phyloP scores from a whole-genome alignment of 2,113 vertebrate species.

The Hoplias malabaricus region DNA sequence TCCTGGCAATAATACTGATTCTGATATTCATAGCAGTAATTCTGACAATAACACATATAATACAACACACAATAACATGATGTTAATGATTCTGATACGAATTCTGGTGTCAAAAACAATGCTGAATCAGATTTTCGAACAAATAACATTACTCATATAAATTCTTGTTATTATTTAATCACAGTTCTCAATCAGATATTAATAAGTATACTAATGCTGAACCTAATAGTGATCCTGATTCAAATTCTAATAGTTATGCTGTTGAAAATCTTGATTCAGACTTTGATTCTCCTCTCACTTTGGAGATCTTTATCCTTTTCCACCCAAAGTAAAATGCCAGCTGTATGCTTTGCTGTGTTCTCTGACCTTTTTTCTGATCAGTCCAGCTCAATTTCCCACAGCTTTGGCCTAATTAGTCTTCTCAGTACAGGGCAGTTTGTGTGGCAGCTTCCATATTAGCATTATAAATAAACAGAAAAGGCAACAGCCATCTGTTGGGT shows the following conservation, averaged over 20 bases:
- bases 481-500: conserved; percentile 40
- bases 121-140: background rate
- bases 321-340: background rate
- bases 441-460: conserved; percentile 28
- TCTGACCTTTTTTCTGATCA: conserved; percentile 29
- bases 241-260: background rate
- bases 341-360: conserved; percentile 4
- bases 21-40: background rate
- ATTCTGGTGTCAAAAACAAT: background rate
- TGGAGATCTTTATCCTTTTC: background rate
- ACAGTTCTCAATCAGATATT: background rate
- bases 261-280: too few relatives aligned
- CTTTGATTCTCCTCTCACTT: background rate
- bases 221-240: background rate
- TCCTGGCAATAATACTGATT: background rate
- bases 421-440: conserved; percentile 14
- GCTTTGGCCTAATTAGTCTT: conserved; percentile 26
- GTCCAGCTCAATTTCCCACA: conserved; percentile 5
- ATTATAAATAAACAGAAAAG: conserved; percentile 25
- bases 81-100: background rate
- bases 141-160: background rate
- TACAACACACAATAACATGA: too few relatives aligned
- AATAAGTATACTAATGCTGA: background rate
- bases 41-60: too few relatives aligned
- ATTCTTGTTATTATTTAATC: background rate